Percentiles rank a stretch among this genome's conserved stretches.
Evolutionary conservation across 2,797 vertebrate species (phyloP).

Genomic region (Psittacula derbiana): DNA sequence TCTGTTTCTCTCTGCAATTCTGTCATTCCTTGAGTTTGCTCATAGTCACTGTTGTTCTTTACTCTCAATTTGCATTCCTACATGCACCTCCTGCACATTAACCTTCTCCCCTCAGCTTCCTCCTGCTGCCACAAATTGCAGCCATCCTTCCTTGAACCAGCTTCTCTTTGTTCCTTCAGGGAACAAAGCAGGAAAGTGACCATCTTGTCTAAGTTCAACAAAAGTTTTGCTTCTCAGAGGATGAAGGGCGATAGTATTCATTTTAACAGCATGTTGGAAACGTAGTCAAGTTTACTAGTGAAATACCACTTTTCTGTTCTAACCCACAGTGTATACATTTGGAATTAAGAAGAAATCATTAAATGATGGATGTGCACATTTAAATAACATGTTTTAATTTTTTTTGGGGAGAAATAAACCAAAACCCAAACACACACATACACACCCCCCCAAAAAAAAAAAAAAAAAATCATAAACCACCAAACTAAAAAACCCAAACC

Average conservation of each 20-base stretch:
- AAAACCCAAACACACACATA: background rate
- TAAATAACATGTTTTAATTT: background rate
- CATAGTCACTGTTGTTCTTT: background rate
- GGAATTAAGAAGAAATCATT: background rate
- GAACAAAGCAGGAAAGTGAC: background rate
- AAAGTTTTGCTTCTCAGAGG: background rate
- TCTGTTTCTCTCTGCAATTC: background rate
- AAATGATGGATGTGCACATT: background rate
- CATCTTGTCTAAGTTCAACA: background rate
- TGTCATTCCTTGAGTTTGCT: background rate
- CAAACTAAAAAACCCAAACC: background rate
- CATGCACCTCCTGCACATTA: background rate
- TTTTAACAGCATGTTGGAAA: background rate
- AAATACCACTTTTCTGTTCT: background rate
- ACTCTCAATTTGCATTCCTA: background rate
- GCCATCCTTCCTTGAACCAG: background rate
- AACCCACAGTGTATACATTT: background rate
- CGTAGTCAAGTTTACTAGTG: background rate
- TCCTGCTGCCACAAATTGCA: background rate
- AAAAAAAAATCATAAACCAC: accelerated
- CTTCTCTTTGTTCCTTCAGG: background rate
- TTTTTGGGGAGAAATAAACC: background rate
- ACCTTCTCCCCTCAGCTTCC: background rate
- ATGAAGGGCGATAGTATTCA: background rate
- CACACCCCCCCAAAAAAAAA: background rate